Conservation (phyloP, 2,113 vertebrate genomes). For the Macrotis lagotis region DNA sequence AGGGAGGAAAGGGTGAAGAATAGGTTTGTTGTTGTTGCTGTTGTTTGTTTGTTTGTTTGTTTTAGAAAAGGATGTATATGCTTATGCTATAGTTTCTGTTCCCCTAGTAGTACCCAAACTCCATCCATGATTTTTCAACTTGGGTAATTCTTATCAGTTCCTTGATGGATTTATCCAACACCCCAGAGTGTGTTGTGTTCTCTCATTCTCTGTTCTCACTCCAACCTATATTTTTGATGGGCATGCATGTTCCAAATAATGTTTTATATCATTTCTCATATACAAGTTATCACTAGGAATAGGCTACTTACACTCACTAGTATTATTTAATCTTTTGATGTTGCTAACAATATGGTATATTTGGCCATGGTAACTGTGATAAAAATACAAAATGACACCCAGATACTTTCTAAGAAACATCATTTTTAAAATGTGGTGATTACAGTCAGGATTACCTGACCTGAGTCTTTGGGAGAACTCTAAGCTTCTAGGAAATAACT, state of each 20-base stretch:
- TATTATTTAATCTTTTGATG: not conserved
- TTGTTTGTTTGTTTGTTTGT: not conserved
- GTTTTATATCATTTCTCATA: not conserved
- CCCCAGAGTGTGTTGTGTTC: not conserved
- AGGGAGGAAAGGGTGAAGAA: not conserved
- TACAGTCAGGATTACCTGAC: not conserved
- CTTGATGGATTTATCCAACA: not conserved
- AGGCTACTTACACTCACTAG: not conserved
- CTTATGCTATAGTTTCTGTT: not conserved
- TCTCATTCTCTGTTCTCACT: not conserved
- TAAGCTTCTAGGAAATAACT: conserved; percentile 30
- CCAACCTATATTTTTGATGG: not conserved
- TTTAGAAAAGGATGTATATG: not conserved
- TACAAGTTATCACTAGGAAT: not conserved
- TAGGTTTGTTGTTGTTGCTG: not conserved
- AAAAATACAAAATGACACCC: not conserved
- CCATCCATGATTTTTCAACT: not conserved
- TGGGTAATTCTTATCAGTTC: not conserved
- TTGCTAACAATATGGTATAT: not conserved
- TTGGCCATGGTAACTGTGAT: not conserved
- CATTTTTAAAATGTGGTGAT: not conserved
- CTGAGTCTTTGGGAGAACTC: not conserved
- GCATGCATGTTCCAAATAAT: not conserved
- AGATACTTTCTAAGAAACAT: not conserved
- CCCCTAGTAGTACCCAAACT: not conserved